phyloP scores from a whole-genome alignment of 1,140 invertebrate species.

The Zeugodacus cucurbitae region DNA sequence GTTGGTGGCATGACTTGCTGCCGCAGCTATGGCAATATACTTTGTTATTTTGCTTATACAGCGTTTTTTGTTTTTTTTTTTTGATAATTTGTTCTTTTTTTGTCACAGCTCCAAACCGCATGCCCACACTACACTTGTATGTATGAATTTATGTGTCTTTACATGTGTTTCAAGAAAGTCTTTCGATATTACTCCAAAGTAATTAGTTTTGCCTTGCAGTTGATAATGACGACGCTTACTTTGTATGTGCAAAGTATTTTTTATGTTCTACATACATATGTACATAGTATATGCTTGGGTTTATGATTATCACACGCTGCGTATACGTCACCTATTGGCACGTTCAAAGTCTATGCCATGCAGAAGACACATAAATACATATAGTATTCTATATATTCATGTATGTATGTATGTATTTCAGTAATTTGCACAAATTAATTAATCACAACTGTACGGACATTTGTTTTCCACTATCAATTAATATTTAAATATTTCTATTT shows the following conservation, averaged over 20 bases:
- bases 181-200: neutral
- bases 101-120: neutral
- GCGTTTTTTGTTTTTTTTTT: no score
- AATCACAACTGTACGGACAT: neutral
- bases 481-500: neutral
- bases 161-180: neutral
- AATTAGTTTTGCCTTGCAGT: neutral
- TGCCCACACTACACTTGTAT: no score
- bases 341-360: neutral
- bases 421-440: neutral
- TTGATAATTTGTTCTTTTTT: neutral
- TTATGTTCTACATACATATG: neutral
- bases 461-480: neutral
- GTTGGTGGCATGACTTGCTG: neutral
- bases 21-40: neutral
- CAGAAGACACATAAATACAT: neutral
- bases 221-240: neutral
- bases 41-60: neutral
- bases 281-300: neutral
- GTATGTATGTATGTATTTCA: neutral
- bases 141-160: no score
- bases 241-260: no score
- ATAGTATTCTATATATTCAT: neutral
- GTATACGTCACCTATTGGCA: conserved; percentile 1
- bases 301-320: neutral